These are phyloP conservation scores for Heliconius nattereri DNA, from an alignment of 1,140 invertebrate genomes.

Conservation along the genomic window DNA sequence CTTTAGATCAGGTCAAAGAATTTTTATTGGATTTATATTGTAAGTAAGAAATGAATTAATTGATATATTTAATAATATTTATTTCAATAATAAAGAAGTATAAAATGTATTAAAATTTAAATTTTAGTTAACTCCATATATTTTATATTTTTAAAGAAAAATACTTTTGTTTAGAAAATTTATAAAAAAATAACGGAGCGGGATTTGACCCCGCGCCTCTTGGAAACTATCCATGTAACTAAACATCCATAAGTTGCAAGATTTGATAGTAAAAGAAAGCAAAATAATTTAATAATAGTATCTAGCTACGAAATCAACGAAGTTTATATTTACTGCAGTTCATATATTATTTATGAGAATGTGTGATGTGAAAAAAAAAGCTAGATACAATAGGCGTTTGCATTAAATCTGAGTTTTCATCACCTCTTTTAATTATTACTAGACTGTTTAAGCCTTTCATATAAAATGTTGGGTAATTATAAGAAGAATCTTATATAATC, in stretches of 20 bases:
- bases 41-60: not conserved
- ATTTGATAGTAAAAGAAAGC: not conserved
- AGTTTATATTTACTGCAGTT: not conserved
- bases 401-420: not conserved
- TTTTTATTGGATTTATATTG: not conserved
- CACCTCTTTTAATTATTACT: slow-evolving; percentile 11
- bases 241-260: not conserved
- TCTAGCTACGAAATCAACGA: not conserved
- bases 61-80: no score
- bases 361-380: not conserved
- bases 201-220: no score
- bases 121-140: no score
- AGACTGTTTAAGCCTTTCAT: not conserved
- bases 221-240: no score
- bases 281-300: not conserved
- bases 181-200: no score
- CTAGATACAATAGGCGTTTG: not conserved
- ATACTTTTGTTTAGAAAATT: no score
- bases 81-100: no score
- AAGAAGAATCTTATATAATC: not conserved
- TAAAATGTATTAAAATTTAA: no score
- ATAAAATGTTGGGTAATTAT: not conserved
- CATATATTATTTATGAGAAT: not conserved
- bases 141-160: no score
- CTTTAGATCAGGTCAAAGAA: not conserved